Conservation (phyloP, 2,113 vertebrate genomes). For the Vulpes lagopus region DNA sequence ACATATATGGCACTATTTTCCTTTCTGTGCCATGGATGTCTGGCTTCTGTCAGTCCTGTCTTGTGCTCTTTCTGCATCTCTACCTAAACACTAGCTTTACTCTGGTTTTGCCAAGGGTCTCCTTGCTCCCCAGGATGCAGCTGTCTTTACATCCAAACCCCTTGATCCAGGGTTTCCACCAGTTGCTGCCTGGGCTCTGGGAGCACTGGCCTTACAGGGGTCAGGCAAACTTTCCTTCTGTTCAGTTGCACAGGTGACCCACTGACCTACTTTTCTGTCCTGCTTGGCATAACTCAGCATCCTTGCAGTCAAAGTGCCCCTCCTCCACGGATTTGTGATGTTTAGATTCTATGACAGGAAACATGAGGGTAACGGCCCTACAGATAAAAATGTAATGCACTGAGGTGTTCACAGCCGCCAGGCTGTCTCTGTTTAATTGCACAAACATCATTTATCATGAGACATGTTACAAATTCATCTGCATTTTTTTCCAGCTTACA, state of each 20-base stretch:
- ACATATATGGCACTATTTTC: rapidly evolving
- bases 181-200: not conserved
- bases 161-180: not conserved
- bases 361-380: slow-evolving; percentile 73
- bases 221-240: slow-evolving; percentile 69
- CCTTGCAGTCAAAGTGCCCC: slow-evolving; percentile 58
- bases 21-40: not conserved
- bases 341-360: slow-evolving; percentile 82
- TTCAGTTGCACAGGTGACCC: slow-evolving; percentile 82
- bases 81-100: not conserved
- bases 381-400: slow-evolving; percentile 77
- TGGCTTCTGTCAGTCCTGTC: not conserved
- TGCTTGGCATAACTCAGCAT: slow-evolving; percentile 76
- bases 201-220: not conserved
- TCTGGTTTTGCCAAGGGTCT: not conserved
- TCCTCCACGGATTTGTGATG: slow-evolving; percentile 77
- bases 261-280: slow-evolving; percentile 88
- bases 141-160: too few species aligned
- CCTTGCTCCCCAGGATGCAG: not conserved
- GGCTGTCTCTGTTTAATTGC: slow-evolving; percentile 79
- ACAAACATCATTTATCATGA: slow-evolving; percentile 72
- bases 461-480: slow-evolving; percentile 36
- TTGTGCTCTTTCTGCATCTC: not conserved
- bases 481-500: slow-evolving; percentile 19
- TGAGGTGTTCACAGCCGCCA: not conserved